Evolutionary conservation across 2,113 vertebrate genomes (phyloP).

Genomic region (Apistogramma diplotaenia): DNA sequence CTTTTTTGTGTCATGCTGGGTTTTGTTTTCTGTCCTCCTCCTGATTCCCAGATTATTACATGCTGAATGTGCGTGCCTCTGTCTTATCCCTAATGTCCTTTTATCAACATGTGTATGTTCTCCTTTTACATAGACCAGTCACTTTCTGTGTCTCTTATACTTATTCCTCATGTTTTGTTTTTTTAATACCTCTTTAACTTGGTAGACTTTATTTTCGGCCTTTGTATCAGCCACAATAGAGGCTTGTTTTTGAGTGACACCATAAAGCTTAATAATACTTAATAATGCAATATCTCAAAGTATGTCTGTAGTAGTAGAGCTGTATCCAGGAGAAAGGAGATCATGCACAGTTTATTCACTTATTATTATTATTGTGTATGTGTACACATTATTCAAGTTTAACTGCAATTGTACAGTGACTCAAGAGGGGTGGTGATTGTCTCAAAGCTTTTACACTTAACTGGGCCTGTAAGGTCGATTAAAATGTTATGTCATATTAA

Average conservation of each 20-base stretch:
- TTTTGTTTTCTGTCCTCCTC: background rate
- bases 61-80: background rate
- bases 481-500: background rate
- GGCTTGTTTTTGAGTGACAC: background rate
- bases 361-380: too few relatives aligned
- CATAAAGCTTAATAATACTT: background rate
- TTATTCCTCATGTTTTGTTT: background rate
- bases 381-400: background rate
- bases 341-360: too few relatives aligned
- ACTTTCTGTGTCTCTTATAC: background rate
- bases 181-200: background rate
- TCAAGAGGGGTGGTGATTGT: background rate
- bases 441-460: background rate
- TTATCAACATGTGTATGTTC: background rate
- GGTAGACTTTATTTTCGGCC: background rate
- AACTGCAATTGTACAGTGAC: background rate
- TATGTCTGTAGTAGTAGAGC: background rate
- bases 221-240: background rate
- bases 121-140: background rate
- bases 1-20: background rate
- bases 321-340: too few relatives aligned
- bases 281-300: background rate
- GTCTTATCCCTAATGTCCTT: background rate
- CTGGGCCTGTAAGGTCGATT: background rate
- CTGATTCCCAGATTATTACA: background rate